These are phyloP conservation scores for Flexamia atlantica DNA, from an alignment of 2,888 invertebrate genomes.

Conservation along the genomic window DNA sequence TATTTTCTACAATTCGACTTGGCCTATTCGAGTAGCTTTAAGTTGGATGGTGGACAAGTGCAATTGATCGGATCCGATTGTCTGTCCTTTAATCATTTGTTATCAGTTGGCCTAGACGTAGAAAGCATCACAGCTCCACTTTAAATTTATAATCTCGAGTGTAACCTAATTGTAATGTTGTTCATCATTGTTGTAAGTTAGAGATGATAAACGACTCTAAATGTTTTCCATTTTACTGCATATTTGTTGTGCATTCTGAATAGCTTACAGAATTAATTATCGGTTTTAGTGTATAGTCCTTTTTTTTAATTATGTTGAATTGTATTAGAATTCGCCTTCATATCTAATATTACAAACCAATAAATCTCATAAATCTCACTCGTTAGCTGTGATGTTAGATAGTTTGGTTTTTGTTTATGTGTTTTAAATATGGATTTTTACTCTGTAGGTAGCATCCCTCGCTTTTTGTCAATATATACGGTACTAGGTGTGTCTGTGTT, in stretches of 20 bases:
- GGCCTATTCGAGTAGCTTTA: constrained; percentile 63
- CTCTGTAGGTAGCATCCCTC: constrained; percentile 61
- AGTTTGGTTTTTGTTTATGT: constrained; percentile 61
- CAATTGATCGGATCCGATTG: constrained; percentile 54
- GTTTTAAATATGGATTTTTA: constrained; percentile 62
- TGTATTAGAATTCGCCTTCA: constrained; percentile 59
- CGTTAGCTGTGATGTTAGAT: constrained; percentile 63
- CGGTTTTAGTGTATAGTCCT: constrained; percentile 59
- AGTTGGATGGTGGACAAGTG: constrained; percentile 59
- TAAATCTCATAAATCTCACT: constrained; percentile 63
- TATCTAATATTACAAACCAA: constrained; percentile 58
- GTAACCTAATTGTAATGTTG: constrained; percentile 61
- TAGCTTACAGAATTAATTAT: constrained; percentile 56
- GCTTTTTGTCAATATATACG: constrained; percentile 61
- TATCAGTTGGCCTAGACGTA: constrained; percentile 59
- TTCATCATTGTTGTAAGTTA: constrained; percentile 63
- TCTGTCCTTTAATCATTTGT: constrained; percentile 48
- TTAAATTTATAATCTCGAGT: constrained; percentile 59
- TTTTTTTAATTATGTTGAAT: constrained; percentile 51
- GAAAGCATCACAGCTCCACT: constrained; percentile 60
- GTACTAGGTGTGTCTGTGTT: constrained; percentile 63
- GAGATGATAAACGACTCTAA: constrained; percentile 63
- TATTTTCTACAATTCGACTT: constrained; percentile 59
- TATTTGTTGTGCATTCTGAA: constrained; percentile 62
- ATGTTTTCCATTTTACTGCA: constrained; percentile 62